A percentile compares a stretch with the other conserved stretches of the same genome.
phyloP scores from a whole-genome alignment of 2,113 vertebrate species.

The Drymodes brunneopygia region DNA sequence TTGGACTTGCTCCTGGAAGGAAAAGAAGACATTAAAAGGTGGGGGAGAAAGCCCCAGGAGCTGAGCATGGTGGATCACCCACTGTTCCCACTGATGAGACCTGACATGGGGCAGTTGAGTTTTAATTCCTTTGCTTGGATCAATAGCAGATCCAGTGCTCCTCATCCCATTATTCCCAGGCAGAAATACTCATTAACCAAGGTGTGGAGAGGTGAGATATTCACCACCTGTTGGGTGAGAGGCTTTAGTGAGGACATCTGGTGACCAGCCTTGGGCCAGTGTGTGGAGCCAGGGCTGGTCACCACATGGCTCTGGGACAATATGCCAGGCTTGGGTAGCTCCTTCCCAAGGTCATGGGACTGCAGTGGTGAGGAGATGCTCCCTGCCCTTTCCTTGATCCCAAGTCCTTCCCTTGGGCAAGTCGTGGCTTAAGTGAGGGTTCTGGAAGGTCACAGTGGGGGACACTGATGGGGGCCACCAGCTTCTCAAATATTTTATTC shows the following conservation, averaged over 20 bases:
- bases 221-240: neutral
- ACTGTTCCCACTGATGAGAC: neutral
- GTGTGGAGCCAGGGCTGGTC: neutral
- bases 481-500: neutral
- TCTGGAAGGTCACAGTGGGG: neutral
- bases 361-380: neutral
- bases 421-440: neutral
- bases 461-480: neutral
- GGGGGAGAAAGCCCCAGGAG: neutral
- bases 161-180: neutral
- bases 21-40: neutral
- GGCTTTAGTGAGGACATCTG: neutral
- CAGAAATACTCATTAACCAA: neutral
- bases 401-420: neutral
- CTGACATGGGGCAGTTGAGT: neutral
- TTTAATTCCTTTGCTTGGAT: neutral
- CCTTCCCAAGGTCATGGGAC: neutral
- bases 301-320: no score
- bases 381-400: neutral
- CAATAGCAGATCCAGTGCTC: neutral
- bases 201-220: neutral
- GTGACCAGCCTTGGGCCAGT: neutral
- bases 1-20: neutral
- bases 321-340: neutral
- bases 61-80: neutral